Evolutionary conservation across 2,113 vertebrate genomes (phyloP).

Genomic region (Pipa parva): DNA sequence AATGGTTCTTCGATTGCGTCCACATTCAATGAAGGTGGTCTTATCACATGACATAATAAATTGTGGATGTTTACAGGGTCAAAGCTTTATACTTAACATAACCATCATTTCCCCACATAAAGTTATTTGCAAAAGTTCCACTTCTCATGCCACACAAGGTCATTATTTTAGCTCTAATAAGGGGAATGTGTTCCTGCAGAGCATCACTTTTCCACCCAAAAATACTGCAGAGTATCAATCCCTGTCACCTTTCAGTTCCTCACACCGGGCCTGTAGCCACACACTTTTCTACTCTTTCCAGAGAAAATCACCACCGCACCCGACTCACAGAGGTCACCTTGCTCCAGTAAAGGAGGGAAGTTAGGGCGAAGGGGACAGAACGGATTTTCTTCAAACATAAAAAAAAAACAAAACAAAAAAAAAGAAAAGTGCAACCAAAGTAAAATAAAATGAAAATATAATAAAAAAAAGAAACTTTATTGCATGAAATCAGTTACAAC

Average conservation of each 20-base stretch:
- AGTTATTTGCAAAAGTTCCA: too few relatives aligned
- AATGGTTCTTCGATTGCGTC: too few relatives aligned
- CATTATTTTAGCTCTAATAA: too few relatives aligned
- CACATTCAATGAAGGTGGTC: too few relatives aligned
- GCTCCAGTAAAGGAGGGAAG: not conserved
- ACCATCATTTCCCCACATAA: too few relatives aligned
- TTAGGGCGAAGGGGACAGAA: not conserved
- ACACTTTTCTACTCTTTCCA: not conserved
- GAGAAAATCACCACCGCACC: constrained; percentile 6
- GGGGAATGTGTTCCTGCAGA: constrained; percentile 12
- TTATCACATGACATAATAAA: too few relatives aligned
- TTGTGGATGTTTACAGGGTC: too few relatives aligned
- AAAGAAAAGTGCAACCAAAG: constrained; percentile 24
- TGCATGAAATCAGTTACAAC: constrained; percentile 44
- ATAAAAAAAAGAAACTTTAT: constrained; percentile 44
- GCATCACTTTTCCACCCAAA: constrained; percentile 28
- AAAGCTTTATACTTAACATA: too few relatives aligned
- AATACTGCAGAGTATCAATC: constrained; percentile 35
- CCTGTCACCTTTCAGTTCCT: constrained; percentile 1
- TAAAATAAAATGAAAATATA: constrained; percentile 40
- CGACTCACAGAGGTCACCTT: not conserved
- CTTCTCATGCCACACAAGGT: too few relatives aligned
- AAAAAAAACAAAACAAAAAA: not conserved
- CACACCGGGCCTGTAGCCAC: too few relatives aligned
- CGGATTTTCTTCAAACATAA: not conserved